phyloP scores from a whole-genome alignment of 2,888 invertebrate genomes.

The Rhopalosiphum nymphaeae region DNA sequence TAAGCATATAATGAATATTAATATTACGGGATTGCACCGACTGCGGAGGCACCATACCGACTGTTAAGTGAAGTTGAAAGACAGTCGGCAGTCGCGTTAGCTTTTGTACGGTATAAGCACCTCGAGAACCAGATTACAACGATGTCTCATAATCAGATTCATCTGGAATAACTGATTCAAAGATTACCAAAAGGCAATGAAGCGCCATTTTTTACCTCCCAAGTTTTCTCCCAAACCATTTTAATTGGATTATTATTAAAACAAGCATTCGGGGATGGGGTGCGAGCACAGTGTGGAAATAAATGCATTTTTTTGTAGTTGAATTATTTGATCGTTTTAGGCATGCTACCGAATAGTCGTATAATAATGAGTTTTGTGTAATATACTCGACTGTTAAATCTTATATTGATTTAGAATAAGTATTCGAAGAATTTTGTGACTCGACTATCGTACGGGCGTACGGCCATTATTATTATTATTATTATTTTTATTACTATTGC shows the following conservation, averaged over 20 bases:
- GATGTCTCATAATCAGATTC: neutral
- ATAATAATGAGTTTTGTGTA: conserved; percentile 25
- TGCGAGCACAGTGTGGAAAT: neutral
- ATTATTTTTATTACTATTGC: neutral
- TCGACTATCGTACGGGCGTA: neutral
- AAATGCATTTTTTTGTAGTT: conserved; percentile 28
- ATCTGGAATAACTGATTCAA: neutral
- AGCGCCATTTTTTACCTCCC: neutral
- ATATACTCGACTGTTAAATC: conserved; percentile 8
- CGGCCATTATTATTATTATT: neutral
- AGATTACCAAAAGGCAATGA: neutral
- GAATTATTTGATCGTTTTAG: neutral
- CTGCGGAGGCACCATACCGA: neutral
- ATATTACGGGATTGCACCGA: neutral
- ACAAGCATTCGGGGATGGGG: neutral
- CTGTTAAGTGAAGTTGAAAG: neutral
- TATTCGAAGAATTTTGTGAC: neutral
- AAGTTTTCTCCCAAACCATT: neutral
- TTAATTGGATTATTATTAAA: conserved; percentile 19
- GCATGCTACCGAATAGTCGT: no score
- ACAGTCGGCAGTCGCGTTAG: neutral
- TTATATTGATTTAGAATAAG: conserved; percentile 9
- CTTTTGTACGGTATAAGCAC: neutral
- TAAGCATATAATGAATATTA: neutral
- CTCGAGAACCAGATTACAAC: neutral